A percentile compares a stretch with the other conserved stretches of the same genome.
These are phyloP conservation scores for Cantharis nigra DNA, from an alignment of 2,888 invertebrate species.

Conservation along the genomic window DNA sequence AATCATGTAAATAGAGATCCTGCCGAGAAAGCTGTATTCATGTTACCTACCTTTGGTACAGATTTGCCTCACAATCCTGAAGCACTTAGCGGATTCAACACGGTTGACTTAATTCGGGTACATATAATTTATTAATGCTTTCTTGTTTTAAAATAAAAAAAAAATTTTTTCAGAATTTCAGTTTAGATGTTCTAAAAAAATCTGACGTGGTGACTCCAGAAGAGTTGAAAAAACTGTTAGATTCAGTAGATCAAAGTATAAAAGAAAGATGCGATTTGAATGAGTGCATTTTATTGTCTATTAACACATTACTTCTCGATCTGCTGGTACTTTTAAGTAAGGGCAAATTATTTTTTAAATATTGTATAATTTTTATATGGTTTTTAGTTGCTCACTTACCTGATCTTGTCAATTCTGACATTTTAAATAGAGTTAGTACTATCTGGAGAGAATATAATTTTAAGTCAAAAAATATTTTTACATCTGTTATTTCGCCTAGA, in stretches of 20 bases:
- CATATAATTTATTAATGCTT: not conserved
- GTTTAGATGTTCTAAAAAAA: constrained; percentile 23
- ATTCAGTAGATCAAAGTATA: constrained; percentile 30
- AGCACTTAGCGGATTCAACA: constrained; percentile 12
- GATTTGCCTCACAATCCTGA: constrained; percentile 16
- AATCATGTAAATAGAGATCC: not conserved
- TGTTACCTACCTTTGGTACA: constrained; percentile 31
- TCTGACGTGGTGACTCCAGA: not conserved
- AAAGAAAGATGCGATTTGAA: constrained; percentile 48
- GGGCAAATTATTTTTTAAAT: not conserved
- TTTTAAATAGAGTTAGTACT: not conserved
- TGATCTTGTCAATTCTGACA: not conserved
- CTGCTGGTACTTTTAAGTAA: constrained; percentile 45
- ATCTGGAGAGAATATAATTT: constrained; percentile 14
- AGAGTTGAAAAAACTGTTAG: not conserved
- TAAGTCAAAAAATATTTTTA: constrained; percentile 40
- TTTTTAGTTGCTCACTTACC: constrained; percentile 18
- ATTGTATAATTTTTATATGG: not conserved
- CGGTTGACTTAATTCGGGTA: constrained; percentile 46
- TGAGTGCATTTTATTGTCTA: constrained; percentile 39
- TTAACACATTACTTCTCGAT: constrained; percentile 44
- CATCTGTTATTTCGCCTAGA: constrained; percentile 42
- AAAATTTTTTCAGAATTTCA: constrained; percentile 24
- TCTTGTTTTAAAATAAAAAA: not conserved
- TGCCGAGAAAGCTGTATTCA: constrained; percentile 34